These are phyloP conservation scores for Anniella stebbinsi DNA, from an alignment of 2,797 vertebrate species.

Conservation along the genomic window DNA sequence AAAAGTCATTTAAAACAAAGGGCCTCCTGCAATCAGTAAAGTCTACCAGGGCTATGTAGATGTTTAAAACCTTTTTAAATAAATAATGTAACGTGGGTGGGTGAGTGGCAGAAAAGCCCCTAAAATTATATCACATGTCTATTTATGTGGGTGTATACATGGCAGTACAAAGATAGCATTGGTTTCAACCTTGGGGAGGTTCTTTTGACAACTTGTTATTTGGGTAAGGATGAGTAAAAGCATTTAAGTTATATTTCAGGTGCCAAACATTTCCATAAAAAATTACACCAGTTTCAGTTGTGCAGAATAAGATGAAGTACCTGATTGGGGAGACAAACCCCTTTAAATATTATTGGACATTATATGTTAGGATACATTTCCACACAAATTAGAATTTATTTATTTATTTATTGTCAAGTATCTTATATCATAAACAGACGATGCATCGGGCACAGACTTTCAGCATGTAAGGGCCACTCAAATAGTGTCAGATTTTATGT, in stretches of 20 bases:
- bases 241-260: neutral
- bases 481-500: neutral
- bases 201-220: neutral
- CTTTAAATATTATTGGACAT: neutral
- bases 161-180: neutral
- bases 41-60: neutral
- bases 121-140: neutral
- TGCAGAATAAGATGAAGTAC: neutral
- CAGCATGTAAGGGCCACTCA: neutral
- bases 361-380: neutral
- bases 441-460: neutral
- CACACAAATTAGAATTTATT: neutral
- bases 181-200: neutral
- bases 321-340: neutral
- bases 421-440: neutral
- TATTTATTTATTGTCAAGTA: neutral
- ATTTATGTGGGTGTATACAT: neutral
- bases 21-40: neutral
- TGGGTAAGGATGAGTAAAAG: neutral
- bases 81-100: neutral
- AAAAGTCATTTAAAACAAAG: neutral
- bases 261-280: neutral
- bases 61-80: neutral
- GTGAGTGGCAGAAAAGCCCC: neutral
- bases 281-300: neutral